phyloP scores from a whole-genome alignment of 2,113 vertebrate genomes.

The Nesoenas mayeri region DNA sequence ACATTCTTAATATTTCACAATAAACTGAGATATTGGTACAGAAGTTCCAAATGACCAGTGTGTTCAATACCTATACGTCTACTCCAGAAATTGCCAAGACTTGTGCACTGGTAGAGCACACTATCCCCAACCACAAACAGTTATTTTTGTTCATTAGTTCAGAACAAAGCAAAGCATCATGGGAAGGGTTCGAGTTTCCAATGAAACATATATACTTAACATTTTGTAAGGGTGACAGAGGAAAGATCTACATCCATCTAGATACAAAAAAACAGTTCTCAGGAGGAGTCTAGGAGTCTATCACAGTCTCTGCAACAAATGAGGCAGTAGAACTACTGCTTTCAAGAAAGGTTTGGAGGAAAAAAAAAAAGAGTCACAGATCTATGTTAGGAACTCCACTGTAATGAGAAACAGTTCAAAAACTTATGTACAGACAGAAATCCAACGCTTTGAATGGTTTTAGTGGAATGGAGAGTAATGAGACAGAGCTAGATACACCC shows the following conservation, averaged over 20 bases:
- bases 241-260: not conserved
- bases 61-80: not conserved
- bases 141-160: not conserved
- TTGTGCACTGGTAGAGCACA: not conserved
- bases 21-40: not conserved
- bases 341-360: not conserved
- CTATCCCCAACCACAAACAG: accelerated
- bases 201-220: not conserved
- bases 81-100: not conserved
- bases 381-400: not conserved
- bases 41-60: not conserved
- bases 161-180: not conserved
- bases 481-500: not conserved
- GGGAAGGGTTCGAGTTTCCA: not conserved
- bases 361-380: not conserved
- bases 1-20: not conserved
- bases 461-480: not conserved
- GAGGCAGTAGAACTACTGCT: not conserved
- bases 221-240: not conserved
- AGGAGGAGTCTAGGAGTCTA: not conserved
- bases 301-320: not conserved
- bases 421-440: not conserved
- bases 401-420: not conserved
- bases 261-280: not conserved
- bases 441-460: not conserved